Base-by-base conservation (phyloP, 2,888 invertebrate species). In the Pandemis cinnamomeana region DNA sequence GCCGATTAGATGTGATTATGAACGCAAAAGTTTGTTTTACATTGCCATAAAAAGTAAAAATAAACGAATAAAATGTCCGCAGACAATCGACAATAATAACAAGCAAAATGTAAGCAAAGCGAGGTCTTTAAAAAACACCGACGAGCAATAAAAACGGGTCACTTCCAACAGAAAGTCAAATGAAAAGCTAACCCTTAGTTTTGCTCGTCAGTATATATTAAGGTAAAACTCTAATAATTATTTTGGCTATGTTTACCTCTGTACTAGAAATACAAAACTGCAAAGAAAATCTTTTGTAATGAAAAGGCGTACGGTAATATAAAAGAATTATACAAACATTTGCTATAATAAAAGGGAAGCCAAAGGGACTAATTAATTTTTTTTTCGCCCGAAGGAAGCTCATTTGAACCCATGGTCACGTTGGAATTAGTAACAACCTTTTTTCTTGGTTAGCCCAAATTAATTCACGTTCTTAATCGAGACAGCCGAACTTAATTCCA, bases 381-480 rank as follows among this genome's bases (percentile, higher is more conserved):
- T 53, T 82, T 79, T 77, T 78, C 78, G 75, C 80, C 80, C 75
- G 67, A 77, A 79, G 75, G 53, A 79, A 78, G 78, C 80, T 82
- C 80, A 83, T 84, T 84, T 82, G 78, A 79, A 77, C 76, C 75
- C 80, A 77, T 77, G 78, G 83, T 82, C 86, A 84, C 85, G 86
- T 85, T 75, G 78, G 78, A 79, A 81, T 82, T 78, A 76, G 78
- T 80, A 80, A 82, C 81, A 82, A 84, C 66, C 80, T 82, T 86
- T 84, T 84, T 83, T 82, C 80, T 82, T 80, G 77, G 80, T 83
- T 79, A 81, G 81, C 82, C 81, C 76, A 81, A 86, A 86, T 85
- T 86, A 83, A 84, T 84, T 86, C 79, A 78, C 78, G 82, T 80
- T 81, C 36, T 63, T 75, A 75, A 82, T 84, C 80, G 79, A 78